phyloP scores from a whole-genome alignment of 2,113 vertebrate species.

The Campylomormyrus numenius region DNA sequence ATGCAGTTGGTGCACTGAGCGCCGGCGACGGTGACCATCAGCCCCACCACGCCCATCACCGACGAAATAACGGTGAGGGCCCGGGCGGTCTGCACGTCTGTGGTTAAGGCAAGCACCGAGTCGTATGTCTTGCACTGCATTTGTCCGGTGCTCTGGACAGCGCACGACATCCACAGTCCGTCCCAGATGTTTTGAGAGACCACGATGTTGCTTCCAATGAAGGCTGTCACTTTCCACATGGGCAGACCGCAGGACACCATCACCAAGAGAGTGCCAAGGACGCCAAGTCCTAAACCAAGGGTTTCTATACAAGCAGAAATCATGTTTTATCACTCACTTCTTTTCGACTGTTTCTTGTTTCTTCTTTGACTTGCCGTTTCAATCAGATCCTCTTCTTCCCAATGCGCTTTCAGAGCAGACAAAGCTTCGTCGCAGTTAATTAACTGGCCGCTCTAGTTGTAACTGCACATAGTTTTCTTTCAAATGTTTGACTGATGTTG shows the following conservation, averaged over 20 bases:
- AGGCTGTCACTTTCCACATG: slow-evolving; percentile 87
- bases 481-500: background rate
- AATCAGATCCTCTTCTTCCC: background rate
- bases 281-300: slow-evolving; percentile 69
- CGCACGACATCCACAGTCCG: slow-evolving; percentile 91
- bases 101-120: slow-evolving; percentile 62
- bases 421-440: background rate
- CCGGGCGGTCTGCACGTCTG: slow-evolving; percentile 74
- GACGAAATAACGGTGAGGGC: slow-evolving; percentile 77
- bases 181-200: slow-evolving; percentile 83
- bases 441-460: background rate
- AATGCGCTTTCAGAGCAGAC: background rate
- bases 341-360: background rate
- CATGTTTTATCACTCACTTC: slow-evolving; percentile 51
- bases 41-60: slow-evolving; percentile 70
- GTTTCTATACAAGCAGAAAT: slow-evolving; percentile 73
- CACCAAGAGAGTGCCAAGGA: slow-evolving; percentile 74
- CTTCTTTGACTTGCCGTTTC: background rate
- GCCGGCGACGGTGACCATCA: slow-evolving; percentile 76
- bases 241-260: slow-evolving; percentile 83
- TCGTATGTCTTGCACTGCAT: slow-evolving; percentile 84
- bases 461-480: background rate
- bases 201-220: slow-evolving; percentile 81
- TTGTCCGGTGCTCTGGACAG: slow-evolving; percentile 85
- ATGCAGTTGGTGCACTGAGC: slow-evolving; percentile 88